Percentiles rank a stretch among this genome's conserved stretches.
phyloP scores from a whole-genome alignment of 1,140 invertebrate genomes.

The Pseudachorutes palmiensis region DNA sequence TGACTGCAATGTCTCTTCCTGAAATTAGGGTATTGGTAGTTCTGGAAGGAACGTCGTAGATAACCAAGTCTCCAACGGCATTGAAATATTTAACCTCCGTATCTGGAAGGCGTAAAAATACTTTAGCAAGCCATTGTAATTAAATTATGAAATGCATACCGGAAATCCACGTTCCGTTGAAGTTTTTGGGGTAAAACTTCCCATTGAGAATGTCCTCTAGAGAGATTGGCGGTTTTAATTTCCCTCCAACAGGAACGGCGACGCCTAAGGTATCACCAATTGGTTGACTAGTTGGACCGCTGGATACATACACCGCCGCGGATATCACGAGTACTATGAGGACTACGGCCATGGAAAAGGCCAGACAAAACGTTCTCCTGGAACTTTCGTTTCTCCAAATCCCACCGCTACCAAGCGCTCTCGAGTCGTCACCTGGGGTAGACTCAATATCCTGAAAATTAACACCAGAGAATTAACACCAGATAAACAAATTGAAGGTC shows the following conservation, averaged over 20 bases:
- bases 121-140: constrained; percentile 4
- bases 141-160: no score
- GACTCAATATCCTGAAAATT: not conserved
- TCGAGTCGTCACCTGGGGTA: not conserved
- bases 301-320: constrained; percentile 17
- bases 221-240: constrained; percentile 23
- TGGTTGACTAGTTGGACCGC: not conserved
- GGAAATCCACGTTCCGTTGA: constrained; percentile 42
- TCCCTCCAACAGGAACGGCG: not conserved
- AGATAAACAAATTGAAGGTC: no score
- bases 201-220: constrained; percentile 39
- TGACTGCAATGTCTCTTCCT: not conserved
- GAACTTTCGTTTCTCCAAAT: constrained; percentile 1
- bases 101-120: constrained; percentile 30
- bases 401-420: not conserved
- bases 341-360: constrained; percentile 20
- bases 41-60: constrained; percentile 26
- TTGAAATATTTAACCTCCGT: constrained; percentile 37
- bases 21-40: not conserved
- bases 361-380: constrained; percentile 8
- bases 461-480: no score
- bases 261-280: not conserved
- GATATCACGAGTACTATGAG: constrained; percentile 26
- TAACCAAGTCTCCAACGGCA: constrained; percentile 27
- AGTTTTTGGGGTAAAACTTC: constrained; percentile 33